Conservation (phyloP, 2,888 invertebrate species). For the Eristalinus sepulchralis region DNA sequence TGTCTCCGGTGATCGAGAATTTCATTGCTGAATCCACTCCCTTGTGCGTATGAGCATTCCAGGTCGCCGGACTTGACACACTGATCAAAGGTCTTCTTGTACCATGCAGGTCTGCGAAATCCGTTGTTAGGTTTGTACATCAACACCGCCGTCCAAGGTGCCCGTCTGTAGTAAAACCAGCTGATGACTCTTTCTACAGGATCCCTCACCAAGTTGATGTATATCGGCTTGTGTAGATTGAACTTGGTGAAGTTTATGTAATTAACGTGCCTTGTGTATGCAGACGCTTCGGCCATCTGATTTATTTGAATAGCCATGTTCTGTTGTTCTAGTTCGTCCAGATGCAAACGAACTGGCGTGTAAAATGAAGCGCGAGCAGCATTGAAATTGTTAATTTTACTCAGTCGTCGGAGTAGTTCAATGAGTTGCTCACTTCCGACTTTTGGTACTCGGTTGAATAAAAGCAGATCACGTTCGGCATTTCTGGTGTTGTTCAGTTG, state of each 20-base stretch:
- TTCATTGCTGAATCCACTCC: slow-evolving; percentile 87
- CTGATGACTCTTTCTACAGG: slow-evolving; percentile 94
- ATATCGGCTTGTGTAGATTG: slow-evolving; percentile 90
- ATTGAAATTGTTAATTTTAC: slow-evolving; percentile 68
- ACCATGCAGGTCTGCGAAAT: slow-evolving; percentile 82
- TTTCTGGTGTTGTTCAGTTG: slow-evolving; percentile 74
- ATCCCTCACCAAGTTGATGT: slow-evolving; percentile 93
- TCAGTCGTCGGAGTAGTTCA: slow-evolving; percentile 88
- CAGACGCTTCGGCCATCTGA: slow-evolving; percentile 86
- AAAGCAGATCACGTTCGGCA: slow-evolving; percentile 76
- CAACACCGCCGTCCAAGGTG: slow-evolving; percentile 85
- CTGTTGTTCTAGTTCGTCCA: slow-evolving; percentile 75
- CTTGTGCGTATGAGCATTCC: slow-evolving; percentile 89
- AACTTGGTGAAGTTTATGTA: slow-evolving; percentile 91
- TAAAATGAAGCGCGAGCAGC: slow-evolving; percentile 84
- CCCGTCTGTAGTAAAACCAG: slow-evolving; percentile 94
- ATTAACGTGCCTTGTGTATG: slow-evolving; percentile 93
- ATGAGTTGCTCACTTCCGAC: slow-evolving; percentile 93
- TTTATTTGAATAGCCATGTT: slow-evolving; percentile 89
- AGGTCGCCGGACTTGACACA: slow-evolving; percentile 90
- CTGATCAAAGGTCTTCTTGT: slow-evolving; percentile 92
- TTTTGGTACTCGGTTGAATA: slow-evolving; percentile 87
- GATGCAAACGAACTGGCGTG: slow-evolving; percentile 58
- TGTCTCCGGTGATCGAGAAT: slow-evolving; percentile 92
- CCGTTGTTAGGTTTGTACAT: slow-evolving; percentile 71